Conservation (phyloP, 2,888 invertebrate species). For the Allolobophora icterica region DNA sequence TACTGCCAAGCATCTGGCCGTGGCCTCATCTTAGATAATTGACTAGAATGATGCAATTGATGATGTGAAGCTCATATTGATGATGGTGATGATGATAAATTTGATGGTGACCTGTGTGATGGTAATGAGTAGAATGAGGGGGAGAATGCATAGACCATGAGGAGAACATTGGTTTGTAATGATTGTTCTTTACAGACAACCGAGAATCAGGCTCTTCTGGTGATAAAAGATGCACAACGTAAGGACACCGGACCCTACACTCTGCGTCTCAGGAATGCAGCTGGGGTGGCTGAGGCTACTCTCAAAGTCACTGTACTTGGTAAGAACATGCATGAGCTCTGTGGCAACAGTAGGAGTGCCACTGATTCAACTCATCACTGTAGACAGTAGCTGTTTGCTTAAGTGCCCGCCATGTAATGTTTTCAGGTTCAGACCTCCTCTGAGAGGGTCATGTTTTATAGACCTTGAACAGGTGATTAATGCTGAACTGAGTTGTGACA, state of each 20-base stretch:
- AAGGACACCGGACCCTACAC: conserved; percentile 90
- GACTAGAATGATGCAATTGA: not conserved
- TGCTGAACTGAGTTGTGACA: not conserved
- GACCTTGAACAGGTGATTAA: not conserved
- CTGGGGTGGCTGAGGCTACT: conserved; percentile 92
- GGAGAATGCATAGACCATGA: not conserved
- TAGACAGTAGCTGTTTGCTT: not conserved
- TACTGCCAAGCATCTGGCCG: not conserved
- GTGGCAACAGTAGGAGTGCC: not conserved
- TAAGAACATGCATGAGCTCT: conserved; percentile 49
- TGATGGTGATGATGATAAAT: conserved; percentile 13
- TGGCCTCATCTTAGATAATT: not conserved
- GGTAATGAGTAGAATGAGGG: not conserved
- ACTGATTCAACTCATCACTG: not conserved
- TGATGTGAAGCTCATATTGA: conserved; percentile 6
- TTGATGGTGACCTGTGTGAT: not conserved
- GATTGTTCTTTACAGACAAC: conserved; percentile 33
- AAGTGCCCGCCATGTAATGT: not conserved
- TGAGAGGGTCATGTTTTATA: too few relatives aligned
- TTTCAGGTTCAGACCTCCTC: not conserved
- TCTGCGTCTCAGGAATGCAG: conserved; percentile 88
- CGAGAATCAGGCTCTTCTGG: conserved; percentile 83
- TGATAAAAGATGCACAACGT: conserved; percentile 89
- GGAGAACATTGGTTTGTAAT: not conserved
- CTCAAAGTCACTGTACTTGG: conserved; percentile 89